A percentile compares a stretch with the other conserved stretches of the same genome.
These are phyloP conservation scores for Drosophila kohkoa DNA, from an alignment of 1,140 invertebrate species.

Conservation along the genomic window DNA sequence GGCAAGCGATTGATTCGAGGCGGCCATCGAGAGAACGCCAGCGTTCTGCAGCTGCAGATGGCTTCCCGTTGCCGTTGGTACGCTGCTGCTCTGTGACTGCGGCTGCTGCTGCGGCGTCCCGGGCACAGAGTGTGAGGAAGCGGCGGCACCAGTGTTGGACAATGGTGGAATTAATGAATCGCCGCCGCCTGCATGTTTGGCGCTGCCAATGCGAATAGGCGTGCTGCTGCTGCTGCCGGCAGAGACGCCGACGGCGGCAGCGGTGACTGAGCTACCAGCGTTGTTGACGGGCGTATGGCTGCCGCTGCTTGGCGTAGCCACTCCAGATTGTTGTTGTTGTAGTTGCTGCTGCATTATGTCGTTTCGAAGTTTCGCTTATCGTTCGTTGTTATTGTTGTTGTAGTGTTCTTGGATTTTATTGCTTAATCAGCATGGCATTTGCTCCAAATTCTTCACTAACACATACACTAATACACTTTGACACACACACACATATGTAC, in stretches of 20 bases:
- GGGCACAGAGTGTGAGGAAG: slow-evolving; percentile 60
- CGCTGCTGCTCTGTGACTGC: slow-evolving; percentile 65
- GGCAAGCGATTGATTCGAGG: slow-evolving; percentile 78
- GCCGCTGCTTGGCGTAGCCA: slow-evolving; percentile 27
- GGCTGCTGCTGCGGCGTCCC: slow-evolving; percentile 60
- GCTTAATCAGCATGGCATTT: slow-evolving; percentile 67
- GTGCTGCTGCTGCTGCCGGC: slow-evolving; percentile 48
- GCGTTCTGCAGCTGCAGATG: slow-evolving; percentile 62
- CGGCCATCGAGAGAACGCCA: slow-evolving; percentile 63
- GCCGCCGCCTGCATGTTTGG: slow-evolving; percentile 57
- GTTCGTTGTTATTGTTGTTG: slow-evolving; percentile 29
- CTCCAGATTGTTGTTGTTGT: slow-evolving; percentile 30
- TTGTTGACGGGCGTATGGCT: slow-evolving; percentile 27
- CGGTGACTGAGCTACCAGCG: slow-evolving; percentile 12
- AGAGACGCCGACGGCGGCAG: background rate
- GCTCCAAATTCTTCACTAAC: slow-evolving; percentile 46
- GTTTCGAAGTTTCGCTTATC: slow-evolving; percentile 20
- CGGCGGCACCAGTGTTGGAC: slow-evolving; percentile 15
- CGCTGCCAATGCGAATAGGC: slow-evolving; percentile 78
- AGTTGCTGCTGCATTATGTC: slow-evolving; percentile 43
- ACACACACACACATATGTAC: slow-evolving; percentile 37
- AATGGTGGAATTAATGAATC: slow-evolving; percentile 50
- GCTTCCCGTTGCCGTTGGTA: slow-evolving; percentile 64
- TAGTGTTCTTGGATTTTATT: slow-evolving; percentile 28
- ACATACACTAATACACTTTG: slow-evolving; percentile 11